Evolutionary conservation across 2,888 invertebrate species (phyloP).

Genomic region (Phlogophora meticulosa): DNA sequence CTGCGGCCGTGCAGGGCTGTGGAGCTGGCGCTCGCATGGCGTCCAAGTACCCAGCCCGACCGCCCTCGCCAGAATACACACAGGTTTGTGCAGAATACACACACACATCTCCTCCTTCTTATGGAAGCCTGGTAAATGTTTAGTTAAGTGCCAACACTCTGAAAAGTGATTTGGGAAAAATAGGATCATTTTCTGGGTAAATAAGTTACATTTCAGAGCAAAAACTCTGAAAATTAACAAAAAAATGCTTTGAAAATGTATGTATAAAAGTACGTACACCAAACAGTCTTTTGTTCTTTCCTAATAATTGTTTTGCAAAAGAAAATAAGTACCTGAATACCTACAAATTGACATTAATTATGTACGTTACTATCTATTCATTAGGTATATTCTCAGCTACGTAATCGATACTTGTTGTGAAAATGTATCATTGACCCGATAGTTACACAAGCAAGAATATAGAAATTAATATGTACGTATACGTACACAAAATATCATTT

Average conservation of each 20-base stretch:
- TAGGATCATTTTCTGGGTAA: background rate
- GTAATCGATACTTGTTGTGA: conserved; percentile 39
- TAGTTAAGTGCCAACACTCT: background rate
- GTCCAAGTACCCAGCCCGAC: conserved; percentile 85
- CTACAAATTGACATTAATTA: conserved; percentile 6
- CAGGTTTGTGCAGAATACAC: conserved; percentile 76
- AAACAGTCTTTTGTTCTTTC: background rate
- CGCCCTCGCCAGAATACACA: conserved; percentile 86
- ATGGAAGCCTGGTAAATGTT: conserved; percentile 33
- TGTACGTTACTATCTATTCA: conserved; percentile 11
- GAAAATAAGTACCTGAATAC: background rate
- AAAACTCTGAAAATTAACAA: background rate
- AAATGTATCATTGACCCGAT: conserved; percentile 31
- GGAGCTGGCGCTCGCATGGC: conserved; percentile 88
- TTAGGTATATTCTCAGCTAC: conserved; percentile 16
- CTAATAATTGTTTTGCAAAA: background rate
- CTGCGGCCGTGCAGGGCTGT: conserved; percentile 84
- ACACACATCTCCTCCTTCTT: conserved; percentile 28
- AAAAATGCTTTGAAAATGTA: no score
- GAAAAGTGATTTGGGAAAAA: background rate
- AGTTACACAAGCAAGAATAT: conserved; percentile 25
- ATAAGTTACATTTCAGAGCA: background rate
- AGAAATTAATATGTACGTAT: conserved; percentile 30
- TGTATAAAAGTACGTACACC: no score
- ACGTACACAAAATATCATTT: conserved; percentile 29